These are phyloP conservation scores for Spodoptera picta DNA, from an alignment of 2,888 invertebrate species.

Conservation along the genomic window DNA sequence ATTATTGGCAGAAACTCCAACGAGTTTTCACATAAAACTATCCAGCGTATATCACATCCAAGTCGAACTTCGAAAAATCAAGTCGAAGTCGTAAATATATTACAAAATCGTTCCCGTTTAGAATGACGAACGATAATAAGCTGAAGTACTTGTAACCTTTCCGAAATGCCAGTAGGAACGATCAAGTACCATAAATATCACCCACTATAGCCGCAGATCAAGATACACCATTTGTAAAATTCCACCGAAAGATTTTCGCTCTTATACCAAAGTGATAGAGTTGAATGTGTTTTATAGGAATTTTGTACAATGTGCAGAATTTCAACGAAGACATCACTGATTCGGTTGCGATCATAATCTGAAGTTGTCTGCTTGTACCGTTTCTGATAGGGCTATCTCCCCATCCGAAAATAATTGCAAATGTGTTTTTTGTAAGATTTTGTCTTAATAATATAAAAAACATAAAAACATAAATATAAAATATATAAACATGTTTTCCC, in stretches of 20 bases:
- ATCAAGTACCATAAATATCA: slow-evolving; percentile 40
- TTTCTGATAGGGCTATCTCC: slow-evolving; percentile 24
- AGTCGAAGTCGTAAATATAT: slow-evolving; percentile 23
- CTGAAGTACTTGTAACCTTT: slow-evolving; percentile 47
- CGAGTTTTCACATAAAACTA: neutral
- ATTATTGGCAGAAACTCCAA: slow-evolving; percentile 16
- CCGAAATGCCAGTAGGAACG: slow-evolving; percentile 54
- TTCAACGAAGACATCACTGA: slow-evolving; percentile 62
- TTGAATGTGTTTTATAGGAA: too few relatives aligned
- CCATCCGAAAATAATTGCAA: neutral
- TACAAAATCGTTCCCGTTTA: slow-evolving; percentile 41
- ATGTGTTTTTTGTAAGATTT: neutral
- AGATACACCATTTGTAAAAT: too few relatives aligned
- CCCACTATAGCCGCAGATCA: neutral
- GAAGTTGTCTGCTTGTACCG: slow-evolving; percentile 12
- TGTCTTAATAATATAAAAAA: too few relatives aligned
- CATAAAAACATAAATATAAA: too few relatives aligned
- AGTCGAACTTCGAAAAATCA: slow-evolving; percentile 15
- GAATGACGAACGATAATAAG: slow-evolving; percentile 41
- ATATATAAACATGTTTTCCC: too few relatives aligned
- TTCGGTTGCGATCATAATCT: slow-evolving; percentile 47
- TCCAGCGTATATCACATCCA: slow-evolving; percentile 22
- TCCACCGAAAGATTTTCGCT: too few relatives aligned
- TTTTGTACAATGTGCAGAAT: slow-evolving; percentile 44
- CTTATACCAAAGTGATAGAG: too few relatives aligned